A percentile compares a stretch with the other conserved stretches of the same genome.
Conservation (phyloP, 2,888 invertebrate genomes). For the Stratiomys singularior region DNA sequence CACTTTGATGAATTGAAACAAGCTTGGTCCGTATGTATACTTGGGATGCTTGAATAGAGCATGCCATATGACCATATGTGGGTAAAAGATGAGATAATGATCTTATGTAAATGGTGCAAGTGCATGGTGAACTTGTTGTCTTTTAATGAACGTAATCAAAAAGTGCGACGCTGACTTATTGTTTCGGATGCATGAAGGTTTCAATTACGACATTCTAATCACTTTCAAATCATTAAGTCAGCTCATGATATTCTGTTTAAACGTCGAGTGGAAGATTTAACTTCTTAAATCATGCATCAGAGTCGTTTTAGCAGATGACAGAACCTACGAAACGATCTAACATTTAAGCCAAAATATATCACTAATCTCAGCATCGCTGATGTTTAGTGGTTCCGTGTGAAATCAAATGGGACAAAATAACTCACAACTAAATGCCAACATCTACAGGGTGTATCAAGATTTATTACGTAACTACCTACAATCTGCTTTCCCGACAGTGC, state of each 20-base stretch:
- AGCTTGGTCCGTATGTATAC: background rate
- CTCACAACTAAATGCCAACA: background rate
- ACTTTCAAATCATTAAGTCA: too few species aligned
- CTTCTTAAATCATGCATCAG: too few species aligned
- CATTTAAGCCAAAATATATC: too few species aligned
- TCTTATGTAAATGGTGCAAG: conserved; percentile 6
- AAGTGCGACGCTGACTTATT: too few species aligned
- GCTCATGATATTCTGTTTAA: too few species aligned
- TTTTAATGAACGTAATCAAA: too few species aligned
- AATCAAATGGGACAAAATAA: background rate
- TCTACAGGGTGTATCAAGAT: conserved; percentile 4
- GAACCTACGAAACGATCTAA: too few species aligned
- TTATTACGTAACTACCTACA: background rate
- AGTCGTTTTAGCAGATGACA: too few species aligned
- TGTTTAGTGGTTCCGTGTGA: background rate
- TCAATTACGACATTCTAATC: too few species aligned
- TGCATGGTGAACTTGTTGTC: background rate
- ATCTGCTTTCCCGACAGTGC: conserved; percentile 3
- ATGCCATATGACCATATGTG: background rate
- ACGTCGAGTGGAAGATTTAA: too few species aligned
- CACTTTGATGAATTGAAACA: background rate
- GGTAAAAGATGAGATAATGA: background rate
- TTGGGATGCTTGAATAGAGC: background rate
- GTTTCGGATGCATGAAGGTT: too few species aligned
- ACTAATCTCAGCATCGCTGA: background rate